These are phyloP conservation scores for Syrphus vitripennis DNA, from an alignment of 2,888 invertebrate species.

Conservation along the genomic window DNA sequence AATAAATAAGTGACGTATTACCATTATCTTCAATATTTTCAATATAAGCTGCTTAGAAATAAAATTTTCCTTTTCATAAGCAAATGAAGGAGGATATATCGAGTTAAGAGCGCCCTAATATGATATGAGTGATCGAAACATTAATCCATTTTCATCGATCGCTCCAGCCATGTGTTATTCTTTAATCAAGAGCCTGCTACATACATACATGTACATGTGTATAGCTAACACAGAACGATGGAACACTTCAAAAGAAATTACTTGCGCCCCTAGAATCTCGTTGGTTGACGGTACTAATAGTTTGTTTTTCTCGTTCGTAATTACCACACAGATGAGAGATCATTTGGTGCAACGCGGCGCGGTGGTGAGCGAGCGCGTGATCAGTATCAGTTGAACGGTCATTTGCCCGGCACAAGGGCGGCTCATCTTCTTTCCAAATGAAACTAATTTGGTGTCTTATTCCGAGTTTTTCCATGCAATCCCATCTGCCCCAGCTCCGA, in stretches of 20 bases:
- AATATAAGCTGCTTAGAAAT: too few species aligned
- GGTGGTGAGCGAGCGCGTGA: constrained; percentile 22
- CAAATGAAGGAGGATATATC: too few species aligned
- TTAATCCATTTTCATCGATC: background rate
- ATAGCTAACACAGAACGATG: constrained; percentile 5
- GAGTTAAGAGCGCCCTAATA: background rate
- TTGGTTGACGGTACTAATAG: constrained; percentile 24
- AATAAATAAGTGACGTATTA: too few species aligned
- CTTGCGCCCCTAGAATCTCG: constrained; percentile 60
- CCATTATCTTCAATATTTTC: too few species aligned
- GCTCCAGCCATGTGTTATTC: constrained; percentile 22
- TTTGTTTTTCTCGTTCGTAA: constrained; percentile 35
- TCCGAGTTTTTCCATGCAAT: constrained; percentile 7
- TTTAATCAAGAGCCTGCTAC: constrained; percentile 21
- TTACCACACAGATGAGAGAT: constrained; percentile 62
- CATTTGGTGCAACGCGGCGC: constrained; percentile 36
- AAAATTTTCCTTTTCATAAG: too few species aligned
- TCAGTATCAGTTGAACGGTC: constrained; percentile 69
- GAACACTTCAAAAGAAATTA: constrained; percentile 67
- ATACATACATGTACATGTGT: too few species aligned
- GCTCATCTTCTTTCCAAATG: constrained; percentile 63
- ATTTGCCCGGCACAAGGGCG: constrained; percentile 66
- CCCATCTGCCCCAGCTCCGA: background rate
- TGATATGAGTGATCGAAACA: too few species aligned
- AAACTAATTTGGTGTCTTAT: constrained; percentile 68